Percentiles rank a stretch among this genome's conserved stretches.
phyloP scores from a whole-genome alignment of 2,797 vertebrate species.

The Crenuchus spilurus region DNA sequence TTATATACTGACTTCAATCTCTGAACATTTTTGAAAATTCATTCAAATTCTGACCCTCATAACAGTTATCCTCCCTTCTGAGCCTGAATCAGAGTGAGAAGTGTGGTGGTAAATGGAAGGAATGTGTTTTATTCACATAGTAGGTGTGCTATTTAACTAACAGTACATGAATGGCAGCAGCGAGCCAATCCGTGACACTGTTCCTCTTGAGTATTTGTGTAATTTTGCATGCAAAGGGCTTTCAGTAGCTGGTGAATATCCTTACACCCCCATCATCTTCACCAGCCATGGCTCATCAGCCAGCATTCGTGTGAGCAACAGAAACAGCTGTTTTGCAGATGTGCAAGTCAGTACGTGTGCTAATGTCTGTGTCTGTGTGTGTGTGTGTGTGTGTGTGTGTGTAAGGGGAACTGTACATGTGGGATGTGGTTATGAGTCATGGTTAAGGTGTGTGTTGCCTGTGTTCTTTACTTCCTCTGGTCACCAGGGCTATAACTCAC shows the following conservation, averaged over 20 bases:
- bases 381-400: neutral
- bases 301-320: neutral
- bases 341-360: constrained; percentile 32
- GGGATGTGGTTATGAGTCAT: constrained; percentile 43
- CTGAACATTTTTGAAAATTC: neutral
- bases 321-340: constrained; percentile 45
- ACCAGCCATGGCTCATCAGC: constrained; percentile 13
- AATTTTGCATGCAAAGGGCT: neutral
- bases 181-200: constrained; percentile 21
- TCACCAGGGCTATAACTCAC: constrained; percentile 24
- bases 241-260: neutral
- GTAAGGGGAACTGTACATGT: neutral
- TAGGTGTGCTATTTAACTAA: constrained; percentile 44
- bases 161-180: constrained; percentile 6
- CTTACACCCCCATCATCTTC: neutral
- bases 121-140: constrained; percentile 4
- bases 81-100: neutral
- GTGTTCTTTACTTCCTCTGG: constrained; percentile 13
- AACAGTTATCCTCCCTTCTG: neutral
- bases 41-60: neutral
- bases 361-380: neutral
- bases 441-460: constrained; percentile 26
- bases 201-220: constrained; percentile 9
- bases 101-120: constrained; percentile 5
- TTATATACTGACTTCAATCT: neutral